A percentile compares a stretch with the other conserved stretches of the same genome.
Conservation (phyloP, 2,797 vertebrate genomes). For the Pelodytes ibericus region DNA sequence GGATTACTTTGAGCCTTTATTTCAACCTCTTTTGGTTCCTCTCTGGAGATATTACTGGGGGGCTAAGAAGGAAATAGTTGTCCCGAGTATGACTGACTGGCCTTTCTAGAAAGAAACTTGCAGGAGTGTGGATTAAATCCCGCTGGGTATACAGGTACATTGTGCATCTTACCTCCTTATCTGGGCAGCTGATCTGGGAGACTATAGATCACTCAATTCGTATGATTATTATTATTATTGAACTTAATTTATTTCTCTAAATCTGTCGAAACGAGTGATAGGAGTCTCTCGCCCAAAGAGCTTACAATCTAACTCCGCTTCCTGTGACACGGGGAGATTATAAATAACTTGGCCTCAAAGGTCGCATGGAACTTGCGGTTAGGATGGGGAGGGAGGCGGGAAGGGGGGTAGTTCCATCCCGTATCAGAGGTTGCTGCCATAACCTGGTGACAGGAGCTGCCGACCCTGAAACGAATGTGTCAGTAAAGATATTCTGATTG, state of each 20-base stretch:
- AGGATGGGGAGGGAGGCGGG: slow-evolving; percentile 27
- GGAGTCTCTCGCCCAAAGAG: slow-evolving; percentile 49
- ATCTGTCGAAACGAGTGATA: slow-evolving; percentile 47
- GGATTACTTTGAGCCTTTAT: no score
- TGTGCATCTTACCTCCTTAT: slow-evolving; percentile 48
- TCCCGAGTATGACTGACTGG: no score
- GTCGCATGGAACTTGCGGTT: slow-evolving; percentile 52
- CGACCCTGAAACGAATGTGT: slow-evolving; percentile 53
- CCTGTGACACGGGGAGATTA: slow-evolving; percentile 55
- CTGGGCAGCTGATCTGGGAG: slow-evolving; percentile 47
- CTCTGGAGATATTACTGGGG: no score
- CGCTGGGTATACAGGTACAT: slow-evolving; percentile 31
- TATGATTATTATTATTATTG: slow-evolving; percentile 45
- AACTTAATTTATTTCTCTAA: slow-evolving; percentile 52
- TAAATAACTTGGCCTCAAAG: slow-evolving; percentile 56
- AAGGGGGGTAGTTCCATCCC: slow-evolving; percentile 25
- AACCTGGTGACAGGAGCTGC: slow-evolving; percentile 48
- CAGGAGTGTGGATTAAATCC: neutral
- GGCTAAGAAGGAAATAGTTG: no score
- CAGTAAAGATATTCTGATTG: slow-evolving; percentile 57
- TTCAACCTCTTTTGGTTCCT: no score
- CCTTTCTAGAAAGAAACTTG: no score
- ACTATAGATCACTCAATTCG: slow-evolving; percentile 36
- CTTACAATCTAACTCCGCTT: slow-evolving; percentile 53
- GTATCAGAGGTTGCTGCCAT: slow-evolving; percentile 51